Conservation (phyloP, 2,888 invertebrate species). For the Metellina segmentata region DNA sequence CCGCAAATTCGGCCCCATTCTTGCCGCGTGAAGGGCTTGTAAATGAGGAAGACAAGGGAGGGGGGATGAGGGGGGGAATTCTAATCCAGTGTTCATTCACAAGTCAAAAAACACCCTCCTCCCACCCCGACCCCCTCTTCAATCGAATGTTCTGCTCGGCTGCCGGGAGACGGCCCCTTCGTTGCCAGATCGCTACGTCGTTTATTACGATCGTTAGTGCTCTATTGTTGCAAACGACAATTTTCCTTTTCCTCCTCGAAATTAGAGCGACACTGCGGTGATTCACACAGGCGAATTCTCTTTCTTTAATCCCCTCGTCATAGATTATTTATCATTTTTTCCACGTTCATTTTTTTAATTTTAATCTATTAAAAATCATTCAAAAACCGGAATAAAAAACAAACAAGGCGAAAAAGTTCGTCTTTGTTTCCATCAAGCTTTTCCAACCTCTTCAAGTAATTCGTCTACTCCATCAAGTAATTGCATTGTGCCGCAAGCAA, state of each 20-base stretch:
- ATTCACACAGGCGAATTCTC: constrained; percentile 51
- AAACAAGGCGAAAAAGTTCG: too few relatives aligned
- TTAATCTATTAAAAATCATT: too few relatives aligned
- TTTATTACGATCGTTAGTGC: constrained; percentile 72
- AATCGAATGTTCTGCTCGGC: constrained; percentile 58
- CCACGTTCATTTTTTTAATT: neutral
- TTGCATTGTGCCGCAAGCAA: too few relatives aligned
- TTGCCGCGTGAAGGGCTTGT: constrained; percentile 23
- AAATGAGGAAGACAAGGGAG: constrained; percentile 36
- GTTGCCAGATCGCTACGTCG: constrained; percentile 27
- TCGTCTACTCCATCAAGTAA: too few relatives aligned
- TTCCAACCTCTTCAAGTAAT: too few relatives aligned
- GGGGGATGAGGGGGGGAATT: neutral
- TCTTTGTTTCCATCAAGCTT: too few relatives aligned
- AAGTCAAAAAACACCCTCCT: constrained; percentile 42
- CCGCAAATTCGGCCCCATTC: constrained; percentile 41
- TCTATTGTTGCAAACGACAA: constrained; percentile 69
- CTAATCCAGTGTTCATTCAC: constrained; percentile 54
- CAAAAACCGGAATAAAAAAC: too few relatives aligned
- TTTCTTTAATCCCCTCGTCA: constrained; percentile 4
- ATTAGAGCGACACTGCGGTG: constrained; percentile 64
- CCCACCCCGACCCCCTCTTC: constrained; percentile 21
- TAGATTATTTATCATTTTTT: constrained; percentile 3
- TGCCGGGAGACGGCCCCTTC: neutral
- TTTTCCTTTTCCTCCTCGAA: constrained; percentile 49